phyloP scores from a whole-genome alignment of 1,140 invertebrate species.

The Diprion similis region DNA sequence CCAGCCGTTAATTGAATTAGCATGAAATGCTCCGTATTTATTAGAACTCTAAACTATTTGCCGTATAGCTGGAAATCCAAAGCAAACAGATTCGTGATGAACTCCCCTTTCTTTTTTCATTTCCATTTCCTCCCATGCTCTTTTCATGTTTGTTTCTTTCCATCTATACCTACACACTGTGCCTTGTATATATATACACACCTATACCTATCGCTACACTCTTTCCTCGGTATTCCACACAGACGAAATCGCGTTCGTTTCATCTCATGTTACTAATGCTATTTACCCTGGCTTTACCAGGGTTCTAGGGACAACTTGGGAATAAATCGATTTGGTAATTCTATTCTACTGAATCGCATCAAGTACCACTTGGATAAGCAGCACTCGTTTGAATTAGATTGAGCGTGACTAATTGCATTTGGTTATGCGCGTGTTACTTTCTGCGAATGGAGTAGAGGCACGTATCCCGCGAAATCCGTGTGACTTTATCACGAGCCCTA shows the following conservation, averaged over 20 bases:
- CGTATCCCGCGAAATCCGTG: too few species aligned
- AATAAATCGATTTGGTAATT: constrained; percentile 1
- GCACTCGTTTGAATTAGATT: background rate
- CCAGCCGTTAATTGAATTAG: too few species aligned
- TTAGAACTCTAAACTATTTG: background rate
- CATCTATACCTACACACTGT: background rate
- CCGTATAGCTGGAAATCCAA: background rate
- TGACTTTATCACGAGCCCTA: too few species aligned
- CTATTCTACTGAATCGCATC: background rate
- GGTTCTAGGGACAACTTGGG: background rate
- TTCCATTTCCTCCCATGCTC: constrained; percentile 3
- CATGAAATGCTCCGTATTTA: too few species aligned
- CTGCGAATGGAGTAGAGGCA: background rate
- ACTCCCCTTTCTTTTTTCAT: background rate
- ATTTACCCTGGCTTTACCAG: background rate
- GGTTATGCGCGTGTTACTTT: background rate
- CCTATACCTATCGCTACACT: background rate
- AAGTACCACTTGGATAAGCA: background rate
- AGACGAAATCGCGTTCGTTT: background rate
- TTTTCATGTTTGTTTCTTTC: constrained; percentile 2
- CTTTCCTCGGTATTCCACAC: background rate
- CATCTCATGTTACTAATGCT: constrained; percentile 4
- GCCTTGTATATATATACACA: too few species aligned
- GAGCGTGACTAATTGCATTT: background rate
- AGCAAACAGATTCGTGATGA: background rate